A percentile compares a stretch with the other conserved stretches of the same genome.
Evolutionary conservation across 2,888 invertebrate species (phyloP).

Genomic region (Drosophila picticornis): DNA sequence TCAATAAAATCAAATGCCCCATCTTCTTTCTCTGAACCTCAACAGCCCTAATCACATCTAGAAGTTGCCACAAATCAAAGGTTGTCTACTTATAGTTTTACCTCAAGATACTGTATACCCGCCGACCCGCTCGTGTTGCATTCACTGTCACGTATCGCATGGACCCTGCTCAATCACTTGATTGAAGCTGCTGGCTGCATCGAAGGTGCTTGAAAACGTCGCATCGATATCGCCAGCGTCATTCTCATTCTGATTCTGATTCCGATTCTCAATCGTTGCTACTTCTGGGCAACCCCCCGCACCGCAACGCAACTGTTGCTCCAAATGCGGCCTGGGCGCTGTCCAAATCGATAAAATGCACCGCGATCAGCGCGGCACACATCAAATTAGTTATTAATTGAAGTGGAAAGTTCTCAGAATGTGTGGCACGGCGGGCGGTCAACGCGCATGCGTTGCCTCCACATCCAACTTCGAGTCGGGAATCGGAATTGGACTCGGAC

Average conservation of each 20-base stretch:
- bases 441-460: conserved; percentile 72
- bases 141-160: conserved; percentile 62
- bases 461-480: conserved; percentile 1
- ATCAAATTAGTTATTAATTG: conserved; percentile 81
- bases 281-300: conserved; percentile 13
- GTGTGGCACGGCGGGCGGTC: conserved; percentile 79
- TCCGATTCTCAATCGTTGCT: conserved; percentile 8
- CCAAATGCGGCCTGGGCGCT: conserved; percentile 66
- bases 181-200: conserved; percentile 51
- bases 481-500: conserved; percentile 7
- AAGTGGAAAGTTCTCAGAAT: conserved; percentile 81
- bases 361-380: conserved; percentile 79
- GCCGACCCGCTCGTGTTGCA: conserved; percentile 39
- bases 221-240: conserved; percentile 57
- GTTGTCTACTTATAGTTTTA: conserved; percentile 26
- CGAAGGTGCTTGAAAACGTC: conserved; percentile 70
- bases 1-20: not conserved
- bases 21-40: not conserved
- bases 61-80: conserved; percentile 23
- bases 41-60: not conserved
- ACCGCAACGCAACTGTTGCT: conserved; percentile 44
- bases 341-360: conserved; percentile 78
- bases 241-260: conserved; percentile 8
- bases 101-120: not conserved
- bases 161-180: conserved; percentile 74